Evolutionary conservation across 2,113 vertebrate species (phyloP).

Genomic region (Lanius ludovicianus): DNA sequence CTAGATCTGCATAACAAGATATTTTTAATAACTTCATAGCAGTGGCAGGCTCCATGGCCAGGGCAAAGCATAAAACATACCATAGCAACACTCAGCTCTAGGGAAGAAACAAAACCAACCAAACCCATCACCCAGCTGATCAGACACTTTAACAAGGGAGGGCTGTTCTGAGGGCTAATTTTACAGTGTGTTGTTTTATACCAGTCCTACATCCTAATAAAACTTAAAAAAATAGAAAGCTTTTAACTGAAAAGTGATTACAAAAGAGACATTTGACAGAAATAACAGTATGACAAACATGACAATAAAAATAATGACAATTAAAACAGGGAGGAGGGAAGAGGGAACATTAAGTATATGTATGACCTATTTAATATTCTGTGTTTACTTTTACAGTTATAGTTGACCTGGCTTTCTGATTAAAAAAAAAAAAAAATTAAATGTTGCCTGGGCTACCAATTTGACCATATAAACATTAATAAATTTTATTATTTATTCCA

Average conservation of each 20-base stretch:
- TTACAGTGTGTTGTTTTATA: not conserved
- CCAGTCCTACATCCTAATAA: not conserved
- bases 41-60: not conserved
- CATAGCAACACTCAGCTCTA: not conserved
- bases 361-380: not conserved
- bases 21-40: slow-evolving; percentile 36
- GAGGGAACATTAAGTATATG: not conserved
- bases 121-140: not conserved
- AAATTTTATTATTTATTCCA: not conserved
- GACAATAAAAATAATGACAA: not conserved
- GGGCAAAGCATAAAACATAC: not conserved
- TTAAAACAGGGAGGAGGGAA: not conserved
- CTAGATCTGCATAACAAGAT: slow-evolving; percentile 56
- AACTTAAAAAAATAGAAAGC: not conserved
- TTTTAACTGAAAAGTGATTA: not conserved
- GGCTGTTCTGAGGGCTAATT: not conserved
- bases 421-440: not conserved
- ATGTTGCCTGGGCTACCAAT: not conserved
- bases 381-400: not conserved
- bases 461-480: not conserved
- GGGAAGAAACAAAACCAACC: not conserved
- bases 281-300: not conserved
- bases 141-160: not conserved
- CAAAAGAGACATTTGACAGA: accelerated
- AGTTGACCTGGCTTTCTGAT: not conserved